Evolutionary conservation across 2,113 vertebrate species (phyloP), one percentile per base, ranked within the genome.

Genomic region (Leptobrachium leishanense): DNA sequence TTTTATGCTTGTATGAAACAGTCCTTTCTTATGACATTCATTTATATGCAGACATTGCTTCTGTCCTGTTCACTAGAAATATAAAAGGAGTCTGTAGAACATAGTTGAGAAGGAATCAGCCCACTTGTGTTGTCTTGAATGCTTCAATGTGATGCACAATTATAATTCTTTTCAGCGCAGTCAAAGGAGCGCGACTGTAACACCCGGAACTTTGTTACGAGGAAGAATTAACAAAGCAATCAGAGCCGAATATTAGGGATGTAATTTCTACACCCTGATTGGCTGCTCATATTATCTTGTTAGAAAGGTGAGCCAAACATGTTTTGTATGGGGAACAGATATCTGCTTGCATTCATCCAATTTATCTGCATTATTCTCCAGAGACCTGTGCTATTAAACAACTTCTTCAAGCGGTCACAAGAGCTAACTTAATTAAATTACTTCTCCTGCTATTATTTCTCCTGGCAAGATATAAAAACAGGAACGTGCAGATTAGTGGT

Each of bases 391-490:
- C 85, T 85, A 87, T 87, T 85, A 87, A 86, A 90, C 82, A 89
- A 87, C 86, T 83, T 83, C 83, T 86, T 85, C 83, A 66, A 65
- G 0, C 64, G 86, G 87, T 87, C 88, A 87, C 85, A 87, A 87
- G 86, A 86, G 77, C 85, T 87, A 84, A 86, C 85, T 87, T 88
- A 88, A 89, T 89, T 89, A 85, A 87, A 89, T 88, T 88, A 81
- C 84, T 81, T 88, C 85, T 74, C 72, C 71, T 86, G 81, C 84
- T 68, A 84, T 81, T 83, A 71, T 83, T 87, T 81, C 85, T 86
- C 70, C 72, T 55, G 85, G 82, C 46, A 85, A 82, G 84, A 86
- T 87, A 84, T 83, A 87, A 83, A 83, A 81, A 83, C 83, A 84
- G 85, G 84, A 75, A 82, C 72, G 82, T 74, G 73, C 70, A 0